phyloP scores from a whole-genome alignment of 1,140 invertebrate species.

The Drosophila arizonae region DNA sequence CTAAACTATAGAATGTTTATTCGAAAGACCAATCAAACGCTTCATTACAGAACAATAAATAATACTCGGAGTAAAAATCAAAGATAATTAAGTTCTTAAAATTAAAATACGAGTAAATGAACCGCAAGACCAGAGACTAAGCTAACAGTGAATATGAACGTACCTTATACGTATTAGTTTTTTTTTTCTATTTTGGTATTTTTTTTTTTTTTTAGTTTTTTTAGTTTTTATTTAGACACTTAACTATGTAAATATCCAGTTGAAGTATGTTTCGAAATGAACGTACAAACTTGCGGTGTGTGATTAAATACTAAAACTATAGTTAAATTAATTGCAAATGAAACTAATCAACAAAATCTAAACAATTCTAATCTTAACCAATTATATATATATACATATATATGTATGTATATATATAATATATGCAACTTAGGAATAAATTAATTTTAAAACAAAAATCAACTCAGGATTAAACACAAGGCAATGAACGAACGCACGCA shows the following conservation, averaged over 20 bases:
- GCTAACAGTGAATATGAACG: slow-evolving; percentile 59
- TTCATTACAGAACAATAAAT: slow-evolving; percentile 63
- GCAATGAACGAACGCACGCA: slow-evolving; percentile 37
- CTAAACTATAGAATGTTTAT: slow-evolving; percentile 66
- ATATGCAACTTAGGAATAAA: slow-evolving; percentile 73
- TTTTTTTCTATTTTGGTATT: slow-evolving; percentile 21
- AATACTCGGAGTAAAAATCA: slow-evolving; percentile 26
- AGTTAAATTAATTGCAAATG: slow-evolving; percentile 40
- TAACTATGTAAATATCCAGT: slow-evolving; percentile 48
- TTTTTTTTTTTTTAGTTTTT: slow-evolving; percentile 34
- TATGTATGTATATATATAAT: slow-evolving; percentile 33
- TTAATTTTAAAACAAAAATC: slow-evolving; percentile 27
- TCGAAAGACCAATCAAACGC: slow-evolving; percentile 72
- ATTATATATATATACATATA: slow-evolving; percentile 38
- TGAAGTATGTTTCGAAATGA: slow-evolving; percentile 49
- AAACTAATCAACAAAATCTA: slow-evolving; percentile 43
- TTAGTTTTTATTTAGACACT: slow-evolving; percentile 58
- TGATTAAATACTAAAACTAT: slow-evolving; percentile 47
- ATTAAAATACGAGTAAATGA: slow-evolving; percentile 10
- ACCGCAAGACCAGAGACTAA: slow-evolving; percentile 76
- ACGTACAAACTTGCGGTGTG: slow-evolving; percentile 59
- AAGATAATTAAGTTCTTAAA: slow-evolving; percentile 17
- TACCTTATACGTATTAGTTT: slow-evolving; percentile 9
- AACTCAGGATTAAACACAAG: slow-evolving; percentile 36
- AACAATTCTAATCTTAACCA: slow-evolving; percentile 41